These are phyloP conservation scores for Polypedilum pembai DNA, from an alignment of 1,140 invertebrate genomes.

Conservation along the genomic window DNA sequence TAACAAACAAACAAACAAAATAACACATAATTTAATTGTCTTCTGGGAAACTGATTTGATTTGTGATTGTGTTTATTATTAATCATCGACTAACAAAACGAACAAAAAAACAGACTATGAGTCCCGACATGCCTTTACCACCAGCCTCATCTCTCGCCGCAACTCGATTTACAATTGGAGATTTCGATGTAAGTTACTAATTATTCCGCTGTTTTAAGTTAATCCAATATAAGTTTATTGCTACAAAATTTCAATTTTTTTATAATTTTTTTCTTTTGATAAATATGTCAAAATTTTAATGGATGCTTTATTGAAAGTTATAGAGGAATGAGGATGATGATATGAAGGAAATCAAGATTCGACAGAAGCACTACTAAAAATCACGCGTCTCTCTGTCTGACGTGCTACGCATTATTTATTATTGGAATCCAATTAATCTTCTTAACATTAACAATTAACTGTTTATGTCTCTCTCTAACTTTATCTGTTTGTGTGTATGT, in stretches of 20 bases:
- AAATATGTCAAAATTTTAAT: background rate
- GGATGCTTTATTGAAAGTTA: constrained; percentile 24
- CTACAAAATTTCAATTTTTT: background rate
- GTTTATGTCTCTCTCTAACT: too few relatives aligned
- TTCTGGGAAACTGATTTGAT: too few relatives aligned
- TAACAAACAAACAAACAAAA: too few relatives aligned
- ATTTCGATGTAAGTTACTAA: constrained; percentile 51
- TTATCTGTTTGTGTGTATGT: background rate
- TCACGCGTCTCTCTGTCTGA: background rate
- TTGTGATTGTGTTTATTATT: too few relatives aligned
- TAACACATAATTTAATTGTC: too few relatives aligned
- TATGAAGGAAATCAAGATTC: constrained; percentile 21
- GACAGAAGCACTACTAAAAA: constrained; percentile 8
- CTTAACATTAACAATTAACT: too few relatives aligned
- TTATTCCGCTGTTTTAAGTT: background rate
- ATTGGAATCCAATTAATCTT: background rate
- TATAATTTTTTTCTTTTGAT: too few relatives aligned
- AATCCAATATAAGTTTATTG: background rate
- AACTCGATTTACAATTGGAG: constrained; percentile 54
- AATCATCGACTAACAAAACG: constrained; percentile 24
- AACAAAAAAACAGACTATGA: constrained; percentile 46
- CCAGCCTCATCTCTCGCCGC: constrained; percentile 50
- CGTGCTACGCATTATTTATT: background rate
- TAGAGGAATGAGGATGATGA: constrained; percentile 25
- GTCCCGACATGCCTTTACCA: constrained; percentile 49